Evolutionary conservation across 2,113 vertebrate genomes (phyloP).

Genomic region (Marmota flaviventris): DNA sequence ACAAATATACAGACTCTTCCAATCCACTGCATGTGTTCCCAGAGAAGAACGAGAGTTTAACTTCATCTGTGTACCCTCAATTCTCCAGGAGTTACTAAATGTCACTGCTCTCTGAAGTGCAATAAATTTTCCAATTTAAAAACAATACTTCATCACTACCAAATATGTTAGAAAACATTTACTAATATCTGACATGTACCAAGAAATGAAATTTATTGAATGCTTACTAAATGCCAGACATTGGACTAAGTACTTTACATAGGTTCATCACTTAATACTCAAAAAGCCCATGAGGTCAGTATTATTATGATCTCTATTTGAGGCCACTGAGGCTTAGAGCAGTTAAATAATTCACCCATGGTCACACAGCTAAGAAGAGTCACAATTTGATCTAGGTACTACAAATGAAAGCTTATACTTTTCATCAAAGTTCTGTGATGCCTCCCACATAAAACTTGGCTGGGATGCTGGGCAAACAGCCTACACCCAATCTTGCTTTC

Average conservation of each 20-base stretch:
- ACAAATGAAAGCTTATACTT: background rate
- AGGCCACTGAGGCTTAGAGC: background rate
- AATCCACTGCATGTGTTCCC: background rate
- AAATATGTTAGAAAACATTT: slow-evolving; percentile 46
- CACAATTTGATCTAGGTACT: background rate
- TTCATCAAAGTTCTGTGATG: background rate
- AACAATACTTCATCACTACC: background rate
- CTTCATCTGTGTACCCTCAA: background rate
- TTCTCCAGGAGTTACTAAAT: background rate
- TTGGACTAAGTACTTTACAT: background rate
- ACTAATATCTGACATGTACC: background rate
- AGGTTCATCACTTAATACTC: background rate
- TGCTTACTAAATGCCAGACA: background rate
- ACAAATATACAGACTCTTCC: background rate
- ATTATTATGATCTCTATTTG: background rate
- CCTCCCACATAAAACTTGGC: background rate
- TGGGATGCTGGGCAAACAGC: background rate
- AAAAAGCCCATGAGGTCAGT: background rate
- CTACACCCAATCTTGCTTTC: background rate
- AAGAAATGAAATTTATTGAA: slow-evolving; percentile 29
- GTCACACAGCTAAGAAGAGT: background rate
- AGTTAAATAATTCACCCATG: background rate
- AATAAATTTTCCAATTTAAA: background rate
- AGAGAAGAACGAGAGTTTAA: background rate
- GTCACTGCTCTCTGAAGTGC: background rate